Evolutionary conservation across 2,888 invertebrate species (phyloP).

Genomic region (Idaea dimidiata): DNA sequence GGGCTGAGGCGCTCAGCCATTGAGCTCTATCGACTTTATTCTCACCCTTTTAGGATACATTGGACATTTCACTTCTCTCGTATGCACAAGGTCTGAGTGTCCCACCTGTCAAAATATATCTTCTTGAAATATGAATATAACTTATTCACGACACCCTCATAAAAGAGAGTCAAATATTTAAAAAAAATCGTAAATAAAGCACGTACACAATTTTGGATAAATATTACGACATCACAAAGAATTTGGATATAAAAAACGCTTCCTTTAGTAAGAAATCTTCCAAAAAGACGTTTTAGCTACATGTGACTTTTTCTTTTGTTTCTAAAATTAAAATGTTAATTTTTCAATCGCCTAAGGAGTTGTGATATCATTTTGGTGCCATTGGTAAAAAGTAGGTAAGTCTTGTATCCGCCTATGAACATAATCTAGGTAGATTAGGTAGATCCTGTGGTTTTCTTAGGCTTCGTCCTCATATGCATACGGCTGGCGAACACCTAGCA

Average conservation of each 20-base stretch:
- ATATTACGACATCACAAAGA: constrained; percentile 80
- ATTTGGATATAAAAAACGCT: constrained; percentile 79
- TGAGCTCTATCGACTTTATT: constrained; percentile 78
- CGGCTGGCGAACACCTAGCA: no score
- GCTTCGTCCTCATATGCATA: no score
- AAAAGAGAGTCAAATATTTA: constrained; percentile 61
- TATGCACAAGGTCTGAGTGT: constrained; percentile 65
- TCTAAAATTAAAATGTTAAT: constrained; percentile 67
- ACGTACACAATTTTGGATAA: constrained; percentile 75
- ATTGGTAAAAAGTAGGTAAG: background rate
- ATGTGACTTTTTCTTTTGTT: constrained; percentile 74
- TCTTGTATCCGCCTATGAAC: no score
- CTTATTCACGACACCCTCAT: constrained; percentile 70
- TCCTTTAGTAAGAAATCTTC: constrained; percentile 72
- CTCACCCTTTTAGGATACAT: constrained; percentile 80
- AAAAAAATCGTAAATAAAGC: constrained; percentile 54
- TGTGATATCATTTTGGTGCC: background rate
- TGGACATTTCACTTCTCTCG: constrained; percentile 77
- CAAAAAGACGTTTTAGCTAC: constrained; percentile 76
- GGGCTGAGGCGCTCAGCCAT: constrained; percentile 89
- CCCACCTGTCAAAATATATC: constrained; percentile 68
- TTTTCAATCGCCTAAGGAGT: constrained; percentile 31
- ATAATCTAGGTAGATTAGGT: no score
- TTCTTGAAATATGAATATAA: constrained; percentile 47
- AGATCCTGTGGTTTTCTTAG: no score